These are phyloP conservation scores for Typhlomys cinereus DNA, from an alignment of 2,113 vertebrate genomes.

Conservation along the genomic window DNA sequence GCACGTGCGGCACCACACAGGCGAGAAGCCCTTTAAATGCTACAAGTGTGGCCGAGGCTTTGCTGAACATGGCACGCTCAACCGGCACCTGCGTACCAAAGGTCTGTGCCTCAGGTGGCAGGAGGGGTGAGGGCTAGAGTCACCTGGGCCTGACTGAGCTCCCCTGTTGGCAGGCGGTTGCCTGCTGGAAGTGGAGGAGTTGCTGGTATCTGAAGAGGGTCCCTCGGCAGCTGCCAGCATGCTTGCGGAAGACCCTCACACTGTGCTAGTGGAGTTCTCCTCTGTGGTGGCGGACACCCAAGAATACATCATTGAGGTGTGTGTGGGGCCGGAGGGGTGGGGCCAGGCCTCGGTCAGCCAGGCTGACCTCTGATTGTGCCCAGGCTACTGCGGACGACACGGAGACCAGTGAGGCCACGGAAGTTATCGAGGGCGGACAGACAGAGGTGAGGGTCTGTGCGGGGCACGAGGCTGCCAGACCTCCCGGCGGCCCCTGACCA, in stretches of 20 bases:
- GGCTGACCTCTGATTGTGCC: slow-evolving; percentile 18
- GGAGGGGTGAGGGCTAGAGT: neutral
- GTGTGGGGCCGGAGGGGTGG: neutral
- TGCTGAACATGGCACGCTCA: slow-evolving; percentile 96
- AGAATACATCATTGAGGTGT: slow-evolving; percentile 98
- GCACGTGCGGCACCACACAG: slow-evolving; percentile 97
- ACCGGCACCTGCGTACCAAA: slow-evolving; percentile 96
- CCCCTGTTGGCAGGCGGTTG: slow-evolving; percentile 89
- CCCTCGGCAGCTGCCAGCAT: slow-evolving; percentile 85
- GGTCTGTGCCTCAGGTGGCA: slow-evolving; percentile 81
- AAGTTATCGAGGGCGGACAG: slow-evolving; percentile 86
- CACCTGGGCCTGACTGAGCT: neutral
- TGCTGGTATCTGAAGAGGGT: slow-evolving; percentile 84
- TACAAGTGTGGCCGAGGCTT: slow-evolving; percentile 94
- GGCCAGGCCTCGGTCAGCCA: neutral
- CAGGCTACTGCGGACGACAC: slow-evolving; percentile 87
- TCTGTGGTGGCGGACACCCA: slow-evolving; percentile 98
- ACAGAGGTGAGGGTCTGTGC: slow-evolving; percentile 82
- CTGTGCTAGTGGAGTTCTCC: slow-evolving; percentile 97
- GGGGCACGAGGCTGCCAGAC: rapidly evolving
- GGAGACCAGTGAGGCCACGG: slow-evolving; percentile 86
- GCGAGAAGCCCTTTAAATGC: slow-evolving; percentile 97
- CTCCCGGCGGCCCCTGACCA: rapidly evolving
- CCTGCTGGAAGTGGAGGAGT: slow-evolving; percentile 86
- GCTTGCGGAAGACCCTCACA: slow-evolving; percentile 93